Evolutionary conservation across 2,888 invertebrate genomes (phyloP).

Genomic region (Alsophila aescularia): DNA sequence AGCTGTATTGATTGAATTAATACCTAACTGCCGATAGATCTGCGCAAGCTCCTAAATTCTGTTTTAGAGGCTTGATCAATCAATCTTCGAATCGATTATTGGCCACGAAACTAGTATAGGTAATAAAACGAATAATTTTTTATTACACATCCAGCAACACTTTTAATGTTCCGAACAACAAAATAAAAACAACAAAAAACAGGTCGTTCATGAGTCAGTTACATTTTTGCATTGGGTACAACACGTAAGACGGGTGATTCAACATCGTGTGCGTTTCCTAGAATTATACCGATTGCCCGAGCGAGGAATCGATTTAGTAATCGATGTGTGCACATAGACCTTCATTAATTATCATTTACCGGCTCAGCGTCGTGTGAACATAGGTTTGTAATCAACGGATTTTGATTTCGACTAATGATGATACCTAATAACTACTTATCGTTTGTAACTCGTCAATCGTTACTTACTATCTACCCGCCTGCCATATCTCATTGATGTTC

Average conservation of each 20-base stretch:
- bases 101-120: constrained; percentile 5
- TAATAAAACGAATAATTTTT: constrained; percentile 1
- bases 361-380: not conserved
- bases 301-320: constrained; percentile 17
- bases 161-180: constrained; percentile 5
- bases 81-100: too few relatives aligned
- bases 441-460: not conserved
- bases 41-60: too few relatives aligned
- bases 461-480: too few relatives aligned
- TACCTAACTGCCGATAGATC: too few relatives aligned
- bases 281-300: constrained; percentile 21
- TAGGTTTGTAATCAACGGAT: not conserved
- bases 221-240: constrained; percentile 13
- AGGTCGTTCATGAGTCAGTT: constrained; percentile 24
- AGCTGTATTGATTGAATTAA: too few relatives aligned
- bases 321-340: not conserved
- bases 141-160: not conserved
- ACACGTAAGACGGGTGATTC: constrained; percentile 27
- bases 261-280: constrained; percentile 25
- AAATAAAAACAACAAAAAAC: constrained; percentile 10
- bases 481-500: too few relatives aligned
- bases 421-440: not conserved
- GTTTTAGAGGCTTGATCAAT: too few relatives aligned
- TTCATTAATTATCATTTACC: not conserved
- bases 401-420: not conserved